Conservation (phyloP, 2,113 vertebrate genomes). For the Dicrurus megarhynchus region DNA sequence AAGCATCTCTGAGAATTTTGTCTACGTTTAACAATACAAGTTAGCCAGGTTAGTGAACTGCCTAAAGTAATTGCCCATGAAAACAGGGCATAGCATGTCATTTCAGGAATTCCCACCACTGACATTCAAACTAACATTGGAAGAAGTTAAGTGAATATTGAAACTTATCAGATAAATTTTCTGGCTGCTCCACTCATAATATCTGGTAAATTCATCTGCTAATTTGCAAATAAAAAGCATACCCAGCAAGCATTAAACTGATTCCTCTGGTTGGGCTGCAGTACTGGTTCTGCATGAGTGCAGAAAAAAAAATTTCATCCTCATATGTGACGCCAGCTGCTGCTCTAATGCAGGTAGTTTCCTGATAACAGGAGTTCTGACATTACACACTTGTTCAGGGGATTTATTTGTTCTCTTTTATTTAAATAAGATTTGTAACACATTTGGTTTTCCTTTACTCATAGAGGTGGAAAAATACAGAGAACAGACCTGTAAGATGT, state of each 20-base stretch:
- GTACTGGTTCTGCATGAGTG: background rate
- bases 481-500: background rate
- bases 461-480: background rate
- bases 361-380: background rate
- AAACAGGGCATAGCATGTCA: background rate
- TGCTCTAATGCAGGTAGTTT: background rate
- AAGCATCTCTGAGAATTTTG: background rate
- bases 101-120: background rate
- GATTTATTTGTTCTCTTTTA: background rate
- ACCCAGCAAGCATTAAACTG: background rate
- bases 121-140: background rate
- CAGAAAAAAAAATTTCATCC: background rate
- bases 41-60: background rate
- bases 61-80: background rate
- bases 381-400: background rate
- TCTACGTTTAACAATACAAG: background rate
- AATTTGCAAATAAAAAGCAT: slow-evolving; percentile 6
- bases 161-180: background rate
- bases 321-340: background rate
- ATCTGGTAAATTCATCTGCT: background rate
- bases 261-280: background rate
- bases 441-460: background rate
- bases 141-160: background rate
- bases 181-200: background rate
- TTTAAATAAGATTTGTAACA: background rate